Evolutionary conservation across 2,113 vertebrate species (phyloP), one percentile per base, ranked within the genome.

Genomic region (Physeter macrocephalus): DNA sequence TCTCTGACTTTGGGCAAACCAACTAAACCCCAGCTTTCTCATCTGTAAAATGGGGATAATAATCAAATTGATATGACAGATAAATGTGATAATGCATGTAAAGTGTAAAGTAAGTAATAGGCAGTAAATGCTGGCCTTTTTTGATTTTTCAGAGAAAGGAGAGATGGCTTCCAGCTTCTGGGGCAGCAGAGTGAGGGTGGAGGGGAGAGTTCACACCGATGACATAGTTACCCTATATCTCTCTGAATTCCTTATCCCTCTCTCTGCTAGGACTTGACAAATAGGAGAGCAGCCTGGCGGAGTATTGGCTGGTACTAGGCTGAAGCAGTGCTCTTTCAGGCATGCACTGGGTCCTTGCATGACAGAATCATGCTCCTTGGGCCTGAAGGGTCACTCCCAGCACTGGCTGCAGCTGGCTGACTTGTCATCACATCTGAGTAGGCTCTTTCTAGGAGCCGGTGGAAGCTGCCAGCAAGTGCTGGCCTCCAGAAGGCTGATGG

Each of bases 401-500:
- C 0, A 0, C 69, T 77, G 74, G 95, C 74, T 94, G 89, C 87
- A 93, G 87, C 97, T 97, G 96, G 96, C 90, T 95, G 93, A 97
- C 93, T 90, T 90, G 90, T 96, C 64, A 90, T 80, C 75, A 85
- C 69, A 78, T 94, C 75, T 49, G 62, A 94, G 64, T 11, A 12
- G 49, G 71, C 74, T 90, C 86, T 97, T 95, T 92, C 77, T 77
- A 87, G 74, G 93, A 94, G 88, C 77, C 1, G 0, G 15, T 7
- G 43, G 91, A 78, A 95, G 86, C 92, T 39, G 69, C 93, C 92
- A 86, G 96, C 49, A 34, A 94, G 71, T 31, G 81, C 61, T 83
- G 92, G 88, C 95, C 71, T 94, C 94, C 36, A 88, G 93, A 83
- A 90, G 92, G 84, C 89, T 92, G 89, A 98, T 97, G 94, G 98